These are phyloP conservation scores for Podarcis siculus DNA, from an alignment of 2,797 vertebrate genomes.

Conservation along the genomic window DNA sequence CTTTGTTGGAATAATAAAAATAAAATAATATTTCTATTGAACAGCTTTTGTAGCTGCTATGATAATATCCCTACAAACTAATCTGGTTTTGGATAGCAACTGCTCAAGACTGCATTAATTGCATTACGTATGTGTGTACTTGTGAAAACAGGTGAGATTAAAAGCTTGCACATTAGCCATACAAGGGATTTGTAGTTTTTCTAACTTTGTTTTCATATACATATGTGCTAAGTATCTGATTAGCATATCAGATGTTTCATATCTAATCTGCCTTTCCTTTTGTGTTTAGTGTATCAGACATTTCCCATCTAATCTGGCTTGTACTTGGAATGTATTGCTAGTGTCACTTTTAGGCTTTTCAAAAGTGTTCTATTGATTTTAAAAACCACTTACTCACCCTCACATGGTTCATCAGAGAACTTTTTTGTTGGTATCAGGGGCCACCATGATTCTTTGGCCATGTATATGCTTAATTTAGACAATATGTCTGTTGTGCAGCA, in stretches of 20 bases:
- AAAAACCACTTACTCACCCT: neutral
- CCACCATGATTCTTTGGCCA: neutral
- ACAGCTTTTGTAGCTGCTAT: neutral
- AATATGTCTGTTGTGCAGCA: neutral
- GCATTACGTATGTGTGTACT: neutral
- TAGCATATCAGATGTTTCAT: slow-evolving; percentile 37
- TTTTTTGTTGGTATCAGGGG: neutral
- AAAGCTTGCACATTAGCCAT: slow-evolving; percentile 28
- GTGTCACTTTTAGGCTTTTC: neutral
- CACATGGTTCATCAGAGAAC: neutral
- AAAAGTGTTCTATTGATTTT: neutral
- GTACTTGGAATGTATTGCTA: neutral
- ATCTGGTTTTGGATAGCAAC: slow-evolving; percentile 22
- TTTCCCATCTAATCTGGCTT: neutral
- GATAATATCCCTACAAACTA: slow-evolving; percentile 30
- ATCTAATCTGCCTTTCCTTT: neutral
- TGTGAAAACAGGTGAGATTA: slow-evolving; percentile 41
- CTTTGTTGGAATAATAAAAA: slow-evolving; percentile 14
- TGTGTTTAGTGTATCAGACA: too few relatives aligned
- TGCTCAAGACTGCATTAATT: slow-evolving; percentile 22
- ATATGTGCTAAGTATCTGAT: slow-evolving; percentile 45
- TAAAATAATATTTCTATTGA: neutral
- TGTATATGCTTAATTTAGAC: neutral
- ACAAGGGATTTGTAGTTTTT: slow-evolving; percentile 4
- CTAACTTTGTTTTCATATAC: slow-evolving; percentile 21